phyloP scores from a whole-genome alignment of 2,797 vertebrate species.

The Tauraco hartlaubi region DNA sequence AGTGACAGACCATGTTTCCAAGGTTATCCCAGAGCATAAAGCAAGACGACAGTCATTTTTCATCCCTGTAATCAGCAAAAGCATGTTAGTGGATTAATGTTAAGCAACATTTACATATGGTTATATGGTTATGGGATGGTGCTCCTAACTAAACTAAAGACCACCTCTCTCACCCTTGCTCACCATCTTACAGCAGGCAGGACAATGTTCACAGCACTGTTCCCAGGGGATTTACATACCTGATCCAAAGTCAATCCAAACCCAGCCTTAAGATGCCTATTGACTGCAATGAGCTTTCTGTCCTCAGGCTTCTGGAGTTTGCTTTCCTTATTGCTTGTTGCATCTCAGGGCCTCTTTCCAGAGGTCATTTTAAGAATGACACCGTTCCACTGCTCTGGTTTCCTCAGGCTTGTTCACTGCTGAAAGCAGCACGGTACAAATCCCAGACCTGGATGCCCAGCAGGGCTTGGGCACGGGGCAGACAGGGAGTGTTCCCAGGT shows the following conservation, averaged over 20 bases:
- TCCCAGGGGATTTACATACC: background rate
- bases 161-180: background rate
- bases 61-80: background rate
- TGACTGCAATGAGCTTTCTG: background rate
- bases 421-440: background rate
- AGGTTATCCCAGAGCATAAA: background rate
- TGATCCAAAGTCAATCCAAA: background rate
- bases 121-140: background rate
- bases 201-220: background rate
- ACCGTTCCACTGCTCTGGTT: rapidly evolving
- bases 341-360: background rate
- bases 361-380: background rate
- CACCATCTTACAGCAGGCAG: background rate
- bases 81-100: background rate
- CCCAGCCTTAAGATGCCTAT: background rate
- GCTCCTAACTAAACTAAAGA: background rate
- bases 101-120: background rate
- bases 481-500: background rate
- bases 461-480: too few relatives aligned
- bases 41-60: background rate
- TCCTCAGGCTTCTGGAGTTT: background rate
- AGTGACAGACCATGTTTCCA: rapidly evolving
- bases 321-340: background rate
- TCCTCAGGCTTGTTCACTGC: background rate
- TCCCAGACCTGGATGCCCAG: rapidly evolving